Evolutionary conservation across 92 coral and sea anemone species (phyloP).

Genomic region (Scolanthus callimorphus): DNA sequence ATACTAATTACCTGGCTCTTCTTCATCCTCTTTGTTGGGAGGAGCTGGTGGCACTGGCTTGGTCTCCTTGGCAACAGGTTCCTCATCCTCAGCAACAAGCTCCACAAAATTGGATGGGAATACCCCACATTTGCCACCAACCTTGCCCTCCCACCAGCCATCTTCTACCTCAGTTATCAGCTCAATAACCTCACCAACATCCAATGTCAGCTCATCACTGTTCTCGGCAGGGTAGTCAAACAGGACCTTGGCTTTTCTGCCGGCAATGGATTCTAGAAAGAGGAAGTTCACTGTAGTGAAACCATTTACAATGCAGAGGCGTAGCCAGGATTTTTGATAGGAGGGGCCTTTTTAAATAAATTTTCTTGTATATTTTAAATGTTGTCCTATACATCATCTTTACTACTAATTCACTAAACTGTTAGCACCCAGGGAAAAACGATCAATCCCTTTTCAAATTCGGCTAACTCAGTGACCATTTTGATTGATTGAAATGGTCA

Average conservation of each 20-base stretch:
- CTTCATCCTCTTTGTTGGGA: background rate
- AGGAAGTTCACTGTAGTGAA: too few species aligned
- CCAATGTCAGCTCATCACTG: conserved; percentile 72
- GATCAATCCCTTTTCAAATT: too few species aligned
- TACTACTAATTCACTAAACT: too few species aligned
- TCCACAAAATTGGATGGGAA: conserved; percentile 93
- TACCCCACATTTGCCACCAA: conserved; percentile 57
- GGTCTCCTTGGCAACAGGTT: background rate
- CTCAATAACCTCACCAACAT: conserved; percentile 53
- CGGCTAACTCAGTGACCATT: too few species aligned
- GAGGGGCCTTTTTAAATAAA: too few species aligned
- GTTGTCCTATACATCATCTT: too few species aligned
- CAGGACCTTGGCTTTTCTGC: conserved; percentile 72
- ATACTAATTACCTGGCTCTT: conserved; percentile 20
- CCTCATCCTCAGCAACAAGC: conserved; percentile 42
- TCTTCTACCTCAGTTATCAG: conserved; percentile 67
- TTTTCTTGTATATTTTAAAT: too few species aligned
- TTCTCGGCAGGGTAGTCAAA: conserved; percentile 83
- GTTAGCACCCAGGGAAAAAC: too few species aligned
- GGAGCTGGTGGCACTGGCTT: background rate
- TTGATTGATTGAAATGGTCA: too few species aligned
- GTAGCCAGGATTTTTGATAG: too few species aligned
- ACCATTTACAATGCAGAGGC: too few species aligned
- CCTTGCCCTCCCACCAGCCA: conserved; percentile 93
- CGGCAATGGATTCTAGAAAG: conserved; percentile 34